Base-by-base conservation (phyloP, 2,113 vertebrate species). In the Aix galericulata region DNA sequence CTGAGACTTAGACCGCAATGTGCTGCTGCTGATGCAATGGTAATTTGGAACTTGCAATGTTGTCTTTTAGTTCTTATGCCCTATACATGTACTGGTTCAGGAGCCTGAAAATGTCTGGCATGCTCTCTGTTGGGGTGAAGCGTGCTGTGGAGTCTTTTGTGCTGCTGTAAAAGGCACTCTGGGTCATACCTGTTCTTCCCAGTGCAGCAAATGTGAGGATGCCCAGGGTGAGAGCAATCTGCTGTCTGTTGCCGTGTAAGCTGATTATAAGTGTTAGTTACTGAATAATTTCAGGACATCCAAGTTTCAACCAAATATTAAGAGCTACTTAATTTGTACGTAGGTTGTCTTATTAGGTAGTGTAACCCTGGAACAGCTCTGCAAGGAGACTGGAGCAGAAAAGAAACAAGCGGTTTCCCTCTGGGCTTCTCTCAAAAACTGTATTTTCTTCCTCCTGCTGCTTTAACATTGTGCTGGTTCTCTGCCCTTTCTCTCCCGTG, bases 331-430 rank as follows among this genome's bases (percentile, higher is more conserved):
- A 58, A 22, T 91, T 80, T 86, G 17, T 60, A 66, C 0, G 3
- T 93, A 84, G 66, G 58, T 72, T 81, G 64, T 75, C 69, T 60
- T 68, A 71, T 48, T 86, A 72, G 76, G 59, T 82, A 79, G 77
- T 14, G 74, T 88, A 88, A 91, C 88, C 86, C 80, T 95, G 82
- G 77, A 93, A 88, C 76, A 82, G 67, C 71, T 84, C 58, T 96
- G 62, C 88, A 29, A 84, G 48, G 64, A 90, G 56, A 44, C 32
- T 79, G 87, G 31, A 91, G 69, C 53, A 90, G 86, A 90, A 91
- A 95, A 95, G 88, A 93, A 88, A 62, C 59, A 68, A 81, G 80
- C 9, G 1, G 80, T 90, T 89, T 86, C 52, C 78, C 59, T 83
- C 29, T 64, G 82, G 60, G 56, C 8, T 2, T 85, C 80, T 94